Percentiles rank a stretch among this genome's conserved stretches.
phyloP scores from a whole-genome alignment of 1,140 invertebrate genomes.

The Bacillus rossius region DNA sequence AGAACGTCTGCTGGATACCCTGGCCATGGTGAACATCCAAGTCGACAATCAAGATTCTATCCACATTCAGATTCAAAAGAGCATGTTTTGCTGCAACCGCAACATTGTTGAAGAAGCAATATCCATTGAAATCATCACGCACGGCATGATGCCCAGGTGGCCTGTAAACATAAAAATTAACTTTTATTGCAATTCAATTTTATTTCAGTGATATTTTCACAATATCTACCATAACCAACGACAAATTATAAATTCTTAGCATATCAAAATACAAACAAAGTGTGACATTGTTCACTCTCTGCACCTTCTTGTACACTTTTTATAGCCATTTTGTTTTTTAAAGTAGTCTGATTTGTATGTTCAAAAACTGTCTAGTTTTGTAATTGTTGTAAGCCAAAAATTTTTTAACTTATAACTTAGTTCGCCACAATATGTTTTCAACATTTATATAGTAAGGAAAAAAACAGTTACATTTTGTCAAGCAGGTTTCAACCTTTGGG shows the following conservation, averaged over 20 bases:
- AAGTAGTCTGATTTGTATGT: too few relatives aligned
- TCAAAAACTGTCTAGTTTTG: too few relatives aligned
- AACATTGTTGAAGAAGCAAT: conserved; percentile 97
- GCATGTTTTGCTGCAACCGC: conserved; percentile 84
- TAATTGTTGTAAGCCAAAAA: too few relatives aligned
- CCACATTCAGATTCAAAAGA: conserved; percentile 50
- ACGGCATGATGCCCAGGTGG: conserved; percentile 98
- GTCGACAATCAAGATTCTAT: conserved; percentile 88
- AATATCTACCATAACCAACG: background rate
- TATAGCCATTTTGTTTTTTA: too few relatives aligned
- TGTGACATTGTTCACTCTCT: background rate
- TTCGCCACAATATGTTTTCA: too few relatives aligned
- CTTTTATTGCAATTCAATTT: background rate
- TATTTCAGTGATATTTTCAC: background rate
- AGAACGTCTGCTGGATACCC: conserved; percentile 93
- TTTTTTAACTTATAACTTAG: too few relatives aligned
- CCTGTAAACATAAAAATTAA: conserved; percentile 51
- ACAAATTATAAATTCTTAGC: conserved; percentile 10
- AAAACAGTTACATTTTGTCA: too few relatives aligned
- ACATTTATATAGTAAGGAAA: too few relatives aligned
- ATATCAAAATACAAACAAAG: background rate
- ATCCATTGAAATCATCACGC: conserved; percentile 81
- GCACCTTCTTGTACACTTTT: background rate
- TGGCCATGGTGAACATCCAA: conserved; percentile 97
- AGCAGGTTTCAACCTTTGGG: too few relatives aligned